These are phyloP conservation scores for Boloria euphrosyne DNA, from an alignment of 2,888 invertebrate genomes.

Conservation along the genomic window DNA sequence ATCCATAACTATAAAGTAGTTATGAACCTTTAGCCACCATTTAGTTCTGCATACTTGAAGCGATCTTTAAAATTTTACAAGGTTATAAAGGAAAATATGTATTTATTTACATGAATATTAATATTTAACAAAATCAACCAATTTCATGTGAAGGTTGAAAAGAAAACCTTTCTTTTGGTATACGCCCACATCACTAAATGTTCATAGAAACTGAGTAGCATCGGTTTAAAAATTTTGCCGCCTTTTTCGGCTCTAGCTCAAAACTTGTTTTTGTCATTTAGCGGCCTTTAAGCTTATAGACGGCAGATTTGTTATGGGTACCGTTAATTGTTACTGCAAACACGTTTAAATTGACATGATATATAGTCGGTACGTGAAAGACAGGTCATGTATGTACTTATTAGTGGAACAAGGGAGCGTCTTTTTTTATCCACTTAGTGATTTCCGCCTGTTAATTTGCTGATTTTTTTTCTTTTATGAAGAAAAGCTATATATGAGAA, in stretches of 20 bases:
- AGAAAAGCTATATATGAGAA: too few species aligned
- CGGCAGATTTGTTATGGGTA: too few species aligned
- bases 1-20: slow-evolving; percentile 2
- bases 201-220: slow-evolving; percentile 3
- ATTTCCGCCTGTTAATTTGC: too few species aligned
- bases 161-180: neutral
- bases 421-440: too few species aligned
- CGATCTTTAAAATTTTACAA: slow-evolving; percentile 5
- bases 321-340: too few species aligned
- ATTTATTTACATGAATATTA: slow-evolving; percentile 4
- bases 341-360: too few species aligned
- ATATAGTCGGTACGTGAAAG: too few species aligned
- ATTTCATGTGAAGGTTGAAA: slow-evolving; percentile 3
- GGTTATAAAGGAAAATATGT: slow-evolving; percentile 1
- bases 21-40: slow-evolving; percentile 4
- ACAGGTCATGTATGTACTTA: too few species aligned
- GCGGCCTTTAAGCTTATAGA: slow-evolving; percentile 4
- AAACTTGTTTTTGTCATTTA: neutral
- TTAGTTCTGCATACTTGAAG: neutral
- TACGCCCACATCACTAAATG: neutral
- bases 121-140: slow-evolving; percentile 6
- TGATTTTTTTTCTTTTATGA: too few species aligned
- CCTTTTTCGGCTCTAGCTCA: too few species aligned
- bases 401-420: too few species aligned
- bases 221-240: slow-evolving; percentile 4